Evolutionary conservation across 2,888 invertebrate genomes (phyloP).

Genomic region (Himalopsyche tibetana): DNA sequence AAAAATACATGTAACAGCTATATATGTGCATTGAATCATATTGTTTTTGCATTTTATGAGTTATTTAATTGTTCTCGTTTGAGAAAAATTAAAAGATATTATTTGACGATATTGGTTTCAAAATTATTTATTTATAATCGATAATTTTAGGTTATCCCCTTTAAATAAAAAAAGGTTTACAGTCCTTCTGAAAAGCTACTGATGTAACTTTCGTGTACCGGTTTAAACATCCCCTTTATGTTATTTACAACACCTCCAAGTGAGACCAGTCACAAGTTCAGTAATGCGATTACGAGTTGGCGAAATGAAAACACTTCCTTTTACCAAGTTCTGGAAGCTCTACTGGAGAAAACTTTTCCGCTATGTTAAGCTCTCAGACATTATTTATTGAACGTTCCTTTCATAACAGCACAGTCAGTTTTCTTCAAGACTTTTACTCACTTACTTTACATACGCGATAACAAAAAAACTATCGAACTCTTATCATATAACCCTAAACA

Average conservation of each 20-base stretch:
- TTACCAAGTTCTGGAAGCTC: constrained; percentile 45
- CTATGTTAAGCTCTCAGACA: constrained; percentile 42
- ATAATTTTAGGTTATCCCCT: no score
- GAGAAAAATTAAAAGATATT: no score
- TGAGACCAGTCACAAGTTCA: constrained; percentile 45
- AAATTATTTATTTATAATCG: no score
- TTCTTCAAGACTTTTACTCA: constrained; percentile 32
- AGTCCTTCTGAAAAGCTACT: neutral
- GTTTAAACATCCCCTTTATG: constrained; percentile 40
- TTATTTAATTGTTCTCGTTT: no score
- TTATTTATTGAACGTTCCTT: constrained; percentile 42
- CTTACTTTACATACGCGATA: constrained; percentile 23
- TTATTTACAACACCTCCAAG: constrained; percentile 41
- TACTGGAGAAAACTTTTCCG: constrained; percentile 40
- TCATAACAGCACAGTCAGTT: constrained; percentile 42
- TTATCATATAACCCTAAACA: neutral
- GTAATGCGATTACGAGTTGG: constrained; percentile 52
- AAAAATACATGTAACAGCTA: no score
- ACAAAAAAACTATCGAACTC: constrained; percentile 25
- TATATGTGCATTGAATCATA: no score
- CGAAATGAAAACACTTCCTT: constrained; percentile 49
- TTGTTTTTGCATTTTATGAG: no score
- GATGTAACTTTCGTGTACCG: constrained; percentile 35
- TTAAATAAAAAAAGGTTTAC: neutral
- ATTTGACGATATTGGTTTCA: no score